These are phyloP conservation scores for Equus quagga DNA, from an alignment of 2,113 vertebrate genomes.

Conservation along the genomic window DNA sequence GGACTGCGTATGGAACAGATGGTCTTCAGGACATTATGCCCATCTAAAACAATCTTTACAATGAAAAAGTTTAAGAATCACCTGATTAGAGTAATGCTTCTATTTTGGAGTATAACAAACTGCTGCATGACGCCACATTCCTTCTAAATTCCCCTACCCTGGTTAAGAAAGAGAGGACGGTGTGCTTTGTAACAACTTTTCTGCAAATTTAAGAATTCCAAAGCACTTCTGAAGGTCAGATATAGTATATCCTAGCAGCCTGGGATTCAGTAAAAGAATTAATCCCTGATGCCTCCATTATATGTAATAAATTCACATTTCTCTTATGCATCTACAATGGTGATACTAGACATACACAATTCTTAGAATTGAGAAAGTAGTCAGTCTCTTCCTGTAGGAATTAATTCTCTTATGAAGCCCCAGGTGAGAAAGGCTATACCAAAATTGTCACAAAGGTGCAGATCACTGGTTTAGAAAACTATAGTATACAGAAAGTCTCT, in stretches of 20 bases:
- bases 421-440: neutral
- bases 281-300: neutral
- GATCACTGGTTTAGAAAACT: neutral
- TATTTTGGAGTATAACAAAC: slow-evolving; percentile 39
- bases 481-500: neutral
- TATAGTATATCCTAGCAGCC: neutral
- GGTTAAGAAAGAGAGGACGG: slow-evolving; percentile 13
- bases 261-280: slow-evolving; percentile 1
- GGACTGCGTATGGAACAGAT: slow-evolving; percentile 51
- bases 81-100: slow-evolving; percentile 32
- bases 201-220: slow-evolving; percentile 15
- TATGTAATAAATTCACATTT: neutral
- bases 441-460: neutral
- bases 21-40: neutral
- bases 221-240: slow-evolving; percentile 31
- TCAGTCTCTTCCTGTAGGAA: neutral
- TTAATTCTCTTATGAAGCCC: neutral
- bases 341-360: neutral
- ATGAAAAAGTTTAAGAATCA: slow-evolving; percentile 49
- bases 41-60: slow-evolving; percentile 54
- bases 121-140: neutral
- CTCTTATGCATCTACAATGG: neutral
- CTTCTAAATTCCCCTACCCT: neutral
- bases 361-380: slow-evolving; percentile 8
- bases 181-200: neutral